Conservation (phyloP, 2,113 vertebrate genomes). For the Chloroceryle aenea region DNA sequence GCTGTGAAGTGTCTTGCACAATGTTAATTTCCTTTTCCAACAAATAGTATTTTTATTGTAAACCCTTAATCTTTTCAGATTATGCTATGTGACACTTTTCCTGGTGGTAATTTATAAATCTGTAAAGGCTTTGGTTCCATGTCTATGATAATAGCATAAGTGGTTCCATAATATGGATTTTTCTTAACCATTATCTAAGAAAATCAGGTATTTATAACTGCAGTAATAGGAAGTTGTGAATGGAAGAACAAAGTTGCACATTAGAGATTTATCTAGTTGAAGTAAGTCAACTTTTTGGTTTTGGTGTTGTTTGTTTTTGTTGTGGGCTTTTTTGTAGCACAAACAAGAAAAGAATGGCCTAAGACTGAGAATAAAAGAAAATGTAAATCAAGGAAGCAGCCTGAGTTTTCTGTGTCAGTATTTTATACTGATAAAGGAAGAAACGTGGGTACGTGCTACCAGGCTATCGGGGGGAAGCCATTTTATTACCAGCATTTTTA, state of each 20-base stretch:
- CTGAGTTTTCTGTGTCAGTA: slow-evolving; percentile 37
- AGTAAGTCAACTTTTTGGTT: neutral
- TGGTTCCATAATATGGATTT: neutral
- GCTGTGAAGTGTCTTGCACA: neutral
- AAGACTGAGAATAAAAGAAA: slow-evolving; percentile 10
- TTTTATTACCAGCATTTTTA: neutral
- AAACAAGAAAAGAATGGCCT: slow-evolving; percentile 10
- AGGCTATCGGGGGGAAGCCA: neutral
- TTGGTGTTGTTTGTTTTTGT: neutral
- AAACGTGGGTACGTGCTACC: slow-evolving; percentile 68
- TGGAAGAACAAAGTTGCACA: neutral
- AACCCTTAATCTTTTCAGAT: neutral
- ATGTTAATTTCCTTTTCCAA: neutral
- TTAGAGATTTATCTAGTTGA: neutral
- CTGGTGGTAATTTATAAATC: neutral
- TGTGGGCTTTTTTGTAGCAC: slow-evolving; percentile 32
- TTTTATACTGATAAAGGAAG: slow-evolving; percentile 77
- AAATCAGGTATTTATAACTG: neutral
- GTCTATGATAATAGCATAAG: neutral
- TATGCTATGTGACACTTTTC: neutral
- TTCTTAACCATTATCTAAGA: neutral
- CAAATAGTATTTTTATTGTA: neutral
- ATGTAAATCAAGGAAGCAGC: slow-evolving; percentile 25
- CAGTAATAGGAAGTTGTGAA: neutral
- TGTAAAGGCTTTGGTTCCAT: neutral